Evolutionary conservation across 2,888 invertebrate genomes (phyloP).

Genomic region (Platycheirus albimanus): DNA sequence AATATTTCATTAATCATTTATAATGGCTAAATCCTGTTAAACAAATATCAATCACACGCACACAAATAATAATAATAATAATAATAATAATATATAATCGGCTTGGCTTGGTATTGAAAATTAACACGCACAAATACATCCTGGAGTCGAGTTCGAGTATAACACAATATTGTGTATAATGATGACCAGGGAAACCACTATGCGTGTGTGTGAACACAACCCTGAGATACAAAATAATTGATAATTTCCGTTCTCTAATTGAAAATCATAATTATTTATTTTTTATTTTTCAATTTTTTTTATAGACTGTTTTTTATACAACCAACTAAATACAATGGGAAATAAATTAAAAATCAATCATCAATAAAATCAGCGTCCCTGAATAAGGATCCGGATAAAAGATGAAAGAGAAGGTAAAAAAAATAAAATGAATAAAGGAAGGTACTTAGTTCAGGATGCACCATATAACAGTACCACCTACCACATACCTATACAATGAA

Average conservation of each 20-base stretch:
- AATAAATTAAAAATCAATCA: slow-evolving; percentile 72
- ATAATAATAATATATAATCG: slow-evolving; percentile 38
- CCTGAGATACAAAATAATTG: slow-evolving; percentile 65
- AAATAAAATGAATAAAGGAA: slow-evolving; percentile 2
- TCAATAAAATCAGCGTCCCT: slow-evolving; percentile 52
- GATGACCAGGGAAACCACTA: slow-evolving; percentile 13
- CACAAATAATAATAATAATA: slow-evolving; percentile 37
- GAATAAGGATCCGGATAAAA: slow-evolving; percentile 14
- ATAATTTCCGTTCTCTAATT: slow-evolving; percentile 67
- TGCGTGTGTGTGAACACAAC: slow-evolving; percentile 39
- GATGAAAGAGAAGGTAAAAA: neutral
- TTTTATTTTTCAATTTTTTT: neutral
- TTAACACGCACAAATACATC: neutral
- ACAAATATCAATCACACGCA: slow-evolving; percentile 72
- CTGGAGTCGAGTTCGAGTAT: no score
- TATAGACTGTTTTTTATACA: slow-evolving; percentile 2
- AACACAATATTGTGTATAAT: neutral
- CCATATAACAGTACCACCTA: no score
- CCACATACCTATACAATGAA: slow-evolving; percentile 34
- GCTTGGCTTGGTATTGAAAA: slow-evolving; percentile 24
- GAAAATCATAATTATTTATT: slow-evolving; percentile 51
- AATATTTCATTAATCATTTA: slow-evolving; percentile 71
- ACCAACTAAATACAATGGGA: slow-evolving; percentile 38
- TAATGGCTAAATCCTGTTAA: slow-evolving; percentile 71
- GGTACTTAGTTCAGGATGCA: slow-evolving; percentile 31